Percentiles rank a stretch among this genome's conserved stretches.
Conservation (phyloP, 2,888 invertebrate genomes). For the Coremacera marginata region DNA sequence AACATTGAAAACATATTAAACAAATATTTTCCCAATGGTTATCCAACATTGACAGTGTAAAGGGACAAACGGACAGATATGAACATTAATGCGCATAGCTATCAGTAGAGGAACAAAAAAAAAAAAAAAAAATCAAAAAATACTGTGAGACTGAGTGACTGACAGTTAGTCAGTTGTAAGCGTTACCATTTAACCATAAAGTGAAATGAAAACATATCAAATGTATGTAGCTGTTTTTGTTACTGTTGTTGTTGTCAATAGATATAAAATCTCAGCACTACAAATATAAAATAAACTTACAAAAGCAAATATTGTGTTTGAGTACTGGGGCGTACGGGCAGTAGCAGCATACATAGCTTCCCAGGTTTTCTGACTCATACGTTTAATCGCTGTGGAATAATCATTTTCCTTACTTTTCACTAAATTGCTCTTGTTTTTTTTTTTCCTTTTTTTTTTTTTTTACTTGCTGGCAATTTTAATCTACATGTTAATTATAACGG, state of each 20-base stretch:
- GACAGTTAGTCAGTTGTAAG: not conserved
- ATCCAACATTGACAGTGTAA: slow-evolving; percentile 17
- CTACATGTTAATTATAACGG: slow-evolving; percentile 17
- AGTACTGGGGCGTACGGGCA: not conserved
- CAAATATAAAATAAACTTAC: slow-evolving; percentile 33
- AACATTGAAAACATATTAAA: slow-evolving; percentile 33
- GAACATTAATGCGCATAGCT: not conserved
- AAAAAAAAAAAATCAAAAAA: not conserved
- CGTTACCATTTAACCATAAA: slow-evolving; percentile 25
- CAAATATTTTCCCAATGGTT: slow-evolving; percentile 32
- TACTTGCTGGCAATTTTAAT: not conserved
- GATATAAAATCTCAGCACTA: slow-evolving; percentile 39
- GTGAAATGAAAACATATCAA: slow-evolving; percentile 28
- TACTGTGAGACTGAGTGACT: not conserved
- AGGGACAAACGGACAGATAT: slow-evolving; percentile 10
- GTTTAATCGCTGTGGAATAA: not conserved
- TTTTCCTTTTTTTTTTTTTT: not conserved
- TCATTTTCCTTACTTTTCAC: not conserved
- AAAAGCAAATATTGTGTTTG: slow-evolving; percentile 7
- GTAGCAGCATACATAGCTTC: not conserved
- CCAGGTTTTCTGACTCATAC: not conserved
- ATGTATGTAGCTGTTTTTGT: slow-evolving; percentile 1
- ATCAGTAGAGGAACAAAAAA: not conserved
- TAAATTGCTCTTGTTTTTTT: not conserved
- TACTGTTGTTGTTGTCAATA: slow-evolving; percentile 13